These are phyloP conservation scores for Acanthurus leucopareius DNA, from an alignment of 2,797 vertebrate species.

Conservation along the genomic window DNA sequence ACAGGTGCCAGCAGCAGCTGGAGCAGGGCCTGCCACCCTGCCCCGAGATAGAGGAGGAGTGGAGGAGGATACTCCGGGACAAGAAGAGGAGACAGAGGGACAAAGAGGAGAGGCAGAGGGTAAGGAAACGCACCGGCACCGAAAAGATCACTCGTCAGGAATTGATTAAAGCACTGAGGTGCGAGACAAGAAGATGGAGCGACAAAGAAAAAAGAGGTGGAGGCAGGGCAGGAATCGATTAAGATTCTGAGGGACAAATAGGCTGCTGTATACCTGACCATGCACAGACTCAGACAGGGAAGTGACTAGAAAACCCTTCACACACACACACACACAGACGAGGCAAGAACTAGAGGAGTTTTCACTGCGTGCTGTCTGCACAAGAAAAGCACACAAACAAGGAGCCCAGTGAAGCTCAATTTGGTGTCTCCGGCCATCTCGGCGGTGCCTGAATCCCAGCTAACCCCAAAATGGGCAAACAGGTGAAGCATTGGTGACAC, in stretches of 20 bases:
- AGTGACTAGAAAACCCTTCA: slow-evolving; percentile 2
- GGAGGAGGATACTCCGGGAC: slow-evolving; percentile 83
- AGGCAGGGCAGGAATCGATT: slow-evolving; percentile 43
- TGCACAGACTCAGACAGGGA: background rate
- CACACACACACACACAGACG: background rate
- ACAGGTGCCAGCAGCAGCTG: slow-evolving; percentile 83
- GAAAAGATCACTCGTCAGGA: slow-evolving; percentile 44
- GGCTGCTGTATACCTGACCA: slow-evolving; percentile 10
- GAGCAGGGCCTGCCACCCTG: slow-evolving; percentile 89
- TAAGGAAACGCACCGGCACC: slow-evolving; percentile 70
- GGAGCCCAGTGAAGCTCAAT: too few species aligned
- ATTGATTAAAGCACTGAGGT: slow-evolving; percentile 44
- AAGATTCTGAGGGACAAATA: slow-evolving; percentile 33
- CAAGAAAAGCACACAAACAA: background rate
- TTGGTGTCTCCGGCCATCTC: too few species aligned
- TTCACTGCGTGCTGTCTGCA: background rate
- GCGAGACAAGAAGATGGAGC: slow-evolving; percentile 29
- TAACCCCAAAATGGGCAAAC: too few species aligned
- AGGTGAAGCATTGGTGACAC: too few species aligned
- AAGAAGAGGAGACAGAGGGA: slow-evolving; percentile 83
- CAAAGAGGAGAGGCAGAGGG: slow-evolving; percentile 83
- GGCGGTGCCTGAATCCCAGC: too few species aligned
- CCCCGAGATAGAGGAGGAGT: slow-evolving; percentile 87
- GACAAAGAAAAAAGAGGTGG: slow-evolving; percentile 37
- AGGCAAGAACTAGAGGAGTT: slow-evolving; percentile 6